Evolutionary conservation across 2,113 vertebrate genomes (phyloP).

Genomic region (Hoplias malabaricus): DNA sequence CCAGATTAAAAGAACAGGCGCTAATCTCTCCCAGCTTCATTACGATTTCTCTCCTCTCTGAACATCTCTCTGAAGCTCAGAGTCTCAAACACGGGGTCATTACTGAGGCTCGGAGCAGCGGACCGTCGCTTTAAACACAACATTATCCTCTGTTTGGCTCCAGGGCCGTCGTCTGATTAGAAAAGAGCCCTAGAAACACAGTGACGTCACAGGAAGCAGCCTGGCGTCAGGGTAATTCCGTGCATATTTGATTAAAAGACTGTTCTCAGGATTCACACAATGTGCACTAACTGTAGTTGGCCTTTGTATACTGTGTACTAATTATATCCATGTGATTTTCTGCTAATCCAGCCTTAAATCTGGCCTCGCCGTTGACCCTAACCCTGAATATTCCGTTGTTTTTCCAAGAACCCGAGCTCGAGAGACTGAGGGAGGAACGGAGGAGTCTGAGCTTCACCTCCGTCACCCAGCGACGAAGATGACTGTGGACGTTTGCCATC

Average conservation of each 20-base stretch:
- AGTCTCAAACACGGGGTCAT: constrained; percentile 51
- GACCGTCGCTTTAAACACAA: constrained; percentile 37
- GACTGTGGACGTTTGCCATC: constrained; percentile 41
- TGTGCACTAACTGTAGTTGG: no score
- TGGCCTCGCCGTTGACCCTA: no score
- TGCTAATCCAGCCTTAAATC: no score
- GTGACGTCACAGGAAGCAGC: constrained; percentile 9
- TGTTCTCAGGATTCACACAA: no score
- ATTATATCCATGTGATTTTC: no score
- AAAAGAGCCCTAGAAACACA: constrained; percentile 18
- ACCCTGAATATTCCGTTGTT: constrained; percentile 36
- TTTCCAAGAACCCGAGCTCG: constrained; percentile 28
- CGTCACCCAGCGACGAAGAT: constrained; percentile 13
- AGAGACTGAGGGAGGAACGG: not conserved
- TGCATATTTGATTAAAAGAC: no score
- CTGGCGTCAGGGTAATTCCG: no score
- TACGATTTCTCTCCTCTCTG: constrained; percentile 57
- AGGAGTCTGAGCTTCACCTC: not conserved
- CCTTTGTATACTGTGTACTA: no score
- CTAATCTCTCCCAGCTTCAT: constrained; percentile 65
- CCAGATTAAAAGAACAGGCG: constrained; percentile 67
- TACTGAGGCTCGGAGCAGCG: constrained; percentile 55
- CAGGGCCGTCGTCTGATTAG: constrained; percentile 29
- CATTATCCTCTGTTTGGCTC: constrained; percentile 33
- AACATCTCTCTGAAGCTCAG: constrained; percentile 31